Evolutionary conservation across 2,888 invertebrate genomes (phyloP).

Genomic region (Patella caerulea): DNA sequence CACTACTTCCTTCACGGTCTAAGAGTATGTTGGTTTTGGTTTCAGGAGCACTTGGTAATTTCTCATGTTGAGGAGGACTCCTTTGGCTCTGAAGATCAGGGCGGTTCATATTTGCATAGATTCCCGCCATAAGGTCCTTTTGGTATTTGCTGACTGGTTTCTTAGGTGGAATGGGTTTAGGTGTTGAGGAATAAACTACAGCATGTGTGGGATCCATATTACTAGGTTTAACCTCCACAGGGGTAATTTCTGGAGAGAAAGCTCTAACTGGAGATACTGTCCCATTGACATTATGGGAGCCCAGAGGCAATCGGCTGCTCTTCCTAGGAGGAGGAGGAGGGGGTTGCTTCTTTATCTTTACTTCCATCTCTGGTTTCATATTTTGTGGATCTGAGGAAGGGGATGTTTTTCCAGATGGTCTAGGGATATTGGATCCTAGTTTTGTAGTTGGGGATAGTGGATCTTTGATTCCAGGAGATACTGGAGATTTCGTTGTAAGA

Average conservation of each 20-base stretch:
- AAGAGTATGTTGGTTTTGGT: neutral
- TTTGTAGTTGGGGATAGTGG: conserved; percentile 13
- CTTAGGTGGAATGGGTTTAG: conserved; percentile 42
- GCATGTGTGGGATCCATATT: conserved; percentile 24
- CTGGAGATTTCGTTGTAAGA: conserved; percentile 5
- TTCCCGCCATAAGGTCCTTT: conserved; percentile 52
- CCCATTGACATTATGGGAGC: conserved; percentile 40
- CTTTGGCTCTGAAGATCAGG: conserved; percentile 52
- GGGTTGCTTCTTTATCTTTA: conserved; percentile 59
- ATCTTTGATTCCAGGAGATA: neutral
- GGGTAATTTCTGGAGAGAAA: conserved; percentile 23
- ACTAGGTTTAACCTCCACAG: conserved; percentile 17
- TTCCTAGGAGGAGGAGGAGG: conserved; percentile 68
- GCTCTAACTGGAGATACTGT: conserved; percentile 27
- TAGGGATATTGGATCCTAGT: conserved; percentile 29
- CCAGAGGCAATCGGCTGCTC: conserved; percentile 53
- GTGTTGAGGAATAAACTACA: conserved; percentile 43
- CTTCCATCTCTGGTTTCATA: conserved; percentile 22
- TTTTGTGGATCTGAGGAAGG: conserved; percentile 19
- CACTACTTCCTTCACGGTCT: conserved; percentile 48
- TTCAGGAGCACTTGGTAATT: neutral
- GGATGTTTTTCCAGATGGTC: conserved; percentile 16
- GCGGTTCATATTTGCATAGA: conserved; percentile 52
- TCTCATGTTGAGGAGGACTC: conserved; percentile 25
- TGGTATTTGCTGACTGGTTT: conserved; percentile 48